These are phyloP conservation scores for Platycnemis pennipes DNA, from an alignment of 2,888 invertebrate species.

Conservation along the genomic window DNA sequence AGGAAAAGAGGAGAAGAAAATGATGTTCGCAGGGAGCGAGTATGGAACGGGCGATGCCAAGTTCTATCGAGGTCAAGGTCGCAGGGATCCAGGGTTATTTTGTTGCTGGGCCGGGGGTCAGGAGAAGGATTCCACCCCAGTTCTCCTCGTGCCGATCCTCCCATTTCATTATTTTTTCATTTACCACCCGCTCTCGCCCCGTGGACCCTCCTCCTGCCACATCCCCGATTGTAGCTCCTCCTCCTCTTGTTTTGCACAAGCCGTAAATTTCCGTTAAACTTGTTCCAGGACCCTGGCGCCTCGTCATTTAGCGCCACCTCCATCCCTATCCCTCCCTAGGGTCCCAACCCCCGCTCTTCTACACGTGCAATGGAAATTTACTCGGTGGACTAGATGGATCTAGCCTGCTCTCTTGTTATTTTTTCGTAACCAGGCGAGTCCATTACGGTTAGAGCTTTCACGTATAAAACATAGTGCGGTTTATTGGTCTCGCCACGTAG, in stretches of 20 bases:
- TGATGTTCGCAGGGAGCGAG: background rate
- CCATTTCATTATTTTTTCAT: background rate
- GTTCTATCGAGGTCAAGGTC: conserved; percentile 59
- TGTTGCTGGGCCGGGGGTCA: conserved; percentile 1
- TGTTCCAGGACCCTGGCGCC: background rate
- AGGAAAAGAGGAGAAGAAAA: conserved; percentile 5
- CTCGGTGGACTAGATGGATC: background rate
- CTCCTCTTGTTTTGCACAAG: background rate
- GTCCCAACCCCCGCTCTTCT: background rate
- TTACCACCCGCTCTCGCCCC: background rate
- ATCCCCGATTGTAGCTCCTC: background rate
- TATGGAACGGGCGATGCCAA: conserved; percentile 23
- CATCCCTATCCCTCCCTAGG: background rate
- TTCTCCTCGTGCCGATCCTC: background rate
- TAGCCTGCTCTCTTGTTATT: background rate
- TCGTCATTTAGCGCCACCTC: background rate
- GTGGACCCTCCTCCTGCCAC: background rate
- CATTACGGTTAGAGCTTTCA: background rate
- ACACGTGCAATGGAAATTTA: conserved; percentile 1
- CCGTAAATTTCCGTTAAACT: conserved; percentile 42
- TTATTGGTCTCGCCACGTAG: conserved; percentile 34
- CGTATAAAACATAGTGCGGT: background rate
- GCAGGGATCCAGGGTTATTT: conserved; percentile 21
- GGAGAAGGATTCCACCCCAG: background rate
- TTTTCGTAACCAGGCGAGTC: background rate